Evolutionary conservation across 2,113 vertebrate species (phyloP).

Genomic region (Microcebus tavaratra): DNA sequence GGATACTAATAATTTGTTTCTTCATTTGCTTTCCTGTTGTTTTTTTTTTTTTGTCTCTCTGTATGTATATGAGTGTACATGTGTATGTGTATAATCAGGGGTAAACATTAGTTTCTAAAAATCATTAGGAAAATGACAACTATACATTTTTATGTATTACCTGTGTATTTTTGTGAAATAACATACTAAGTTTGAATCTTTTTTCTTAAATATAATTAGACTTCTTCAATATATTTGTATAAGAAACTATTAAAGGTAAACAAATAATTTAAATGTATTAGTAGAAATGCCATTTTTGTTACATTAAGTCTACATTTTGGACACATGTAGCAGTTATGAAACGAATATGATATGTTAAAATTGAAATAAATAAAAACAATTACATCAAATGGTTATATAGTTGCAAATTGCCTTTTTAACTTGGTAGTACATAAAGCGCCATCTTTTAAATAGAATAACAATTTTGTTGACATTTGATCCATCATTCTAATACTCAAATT

Average conservation of each 20-base stretch:
- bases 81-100: not conserved
- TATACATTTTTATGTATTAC: not conserved
- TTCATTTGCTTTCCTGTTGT: not conserved
- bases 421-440: not conserved
- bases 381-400: constrained; percentile 45
- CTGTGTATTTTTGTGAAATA: not conserved
- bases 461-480: not conserved
- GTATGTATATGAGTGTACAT: not conserved
- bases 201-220: constrained; percentile 63
- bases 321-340: constrained; percentile 67
- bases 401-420: constrained; percentile 58
- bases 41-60: not conserved
- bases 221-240: constrained; percentile 58
- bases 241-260: constrained; percentile 61
- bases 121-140: not conserved
- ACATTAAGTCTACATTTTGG: constrained; percentile 71
- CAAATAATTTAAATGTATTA: constrained; percentile 69
- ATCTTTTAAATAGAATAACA: not conserved
- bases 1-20: not conserved
- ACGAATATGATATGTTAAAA: constrained; percentile 65
- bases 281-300: constrained; percentile 61
- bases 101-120: not conserved
- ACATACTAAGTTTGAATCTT: not conserved
- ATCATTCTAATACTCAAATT: not conserved
- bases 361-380: constrained; percentile 66